Base-by-base conservation (phyloP, 2,797 vertebrate genomes). In the Luscinia megarhynchos region DNA sequence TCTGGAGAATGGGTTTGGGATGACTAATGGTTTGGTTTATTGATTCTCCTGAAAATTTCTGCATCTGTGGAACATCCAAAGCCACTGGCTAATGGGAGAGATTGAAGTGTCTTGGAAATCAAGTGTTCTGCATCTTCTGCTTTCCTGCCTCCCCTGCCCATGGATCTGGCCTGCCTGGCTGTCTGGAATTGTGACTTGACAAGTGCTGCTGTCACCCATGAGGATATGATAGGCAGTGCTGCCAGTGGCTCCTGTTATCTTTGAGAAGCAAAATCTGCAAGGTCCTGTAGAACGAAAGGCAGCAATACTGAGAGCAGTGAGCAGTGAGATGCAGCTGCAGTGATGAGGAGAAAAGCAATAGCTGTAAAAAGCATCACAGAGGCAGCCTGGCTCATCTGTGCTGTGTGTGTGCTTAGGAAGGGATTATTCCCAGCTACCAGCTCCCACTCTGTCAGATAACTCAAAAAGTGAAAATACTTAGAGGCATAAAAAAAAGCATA, bases 281-380 rank as follows among this genome's bases (percentile, higher is more conserved):
- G 80, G 76, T 83, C 45, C 78, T 48, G 20, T 87, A 88, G 85
- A 95, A 94, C 89, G 95, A 94, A 96, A 69, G 1, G 1, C 36
- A 76, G 59, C 84, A 83, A 78, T 94, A 92, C 80, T 83, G 87
- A 94, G 87, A 93, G 67, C 58, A 76, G 48, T 57, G 87, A 93
- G 67, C 58, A 76, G 48, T 57, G 89, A 94, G 82, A 91, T 87
- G 89, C 67, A 90, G 81, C 88, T 94, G 67, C 41, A 80, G 73
- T 38, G 76, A 87, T 51, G 77, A 96, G 55, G 85, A 76, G 73
- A 79, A 61, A 86, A 59, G 75, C 1, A 27, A 86, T 45, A 63
- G 53, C 55, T 89, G 21, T 83, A 36, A 46, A 46, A 78, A 89
- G 72, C 43, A 59, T 86, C 63, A 23, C 67, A 59, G 84, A 67